A percentile compares a stretch with the other conserved stretches of the same genome.
Conservation (phyloP, 2,888 invertebrate genomes). For the Aphidoletes aphidimyza region DNA sequence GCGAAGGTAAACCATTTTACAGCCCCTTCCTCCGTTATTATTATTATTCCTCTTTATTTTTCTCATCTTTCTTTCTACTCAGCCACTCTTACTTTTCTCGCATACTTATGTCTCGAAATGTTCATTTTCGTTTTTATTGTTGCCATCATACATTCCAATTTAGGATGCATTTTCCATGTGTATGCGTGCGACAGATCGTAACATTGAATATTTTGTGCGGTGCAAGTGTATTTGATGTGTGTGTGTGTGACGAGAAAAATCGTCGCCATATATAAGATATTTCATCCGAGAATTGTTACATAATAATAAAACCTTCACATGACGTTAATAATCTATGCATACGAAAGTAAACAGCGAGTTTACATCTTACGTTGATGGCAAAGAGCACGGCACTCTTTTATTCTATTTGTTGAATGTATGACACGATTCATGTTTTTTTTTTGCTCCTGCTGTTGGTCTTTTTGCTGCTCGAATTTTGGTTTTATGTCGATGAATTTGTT, state of each 20-base stretch:
- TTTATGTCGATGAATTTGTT: no score
- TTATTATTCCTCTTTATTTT: no score
- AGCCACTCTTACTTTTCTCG: neutral
- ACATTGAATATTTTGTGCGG: no score
- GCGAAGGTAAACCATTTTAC: neutral
- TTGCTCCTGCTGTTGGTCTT: no score
- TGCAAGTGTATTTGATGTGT: no score
- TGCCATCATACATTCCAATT: conserved; percentile 32
- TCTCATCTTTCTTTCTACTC: neutral
- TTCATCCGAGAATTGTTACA: neutral
- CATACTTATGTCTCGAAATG: neutral
- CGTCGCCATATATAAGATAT: neutral
- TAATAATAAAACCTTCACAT: conserved; percentile 23
- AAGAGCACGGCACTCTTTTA: neutral
- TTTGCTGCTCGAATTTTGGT: no score
- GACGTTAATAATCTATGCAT: neutral
- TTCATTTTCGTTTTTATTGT: neutral
- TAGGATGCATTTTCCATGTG: conserved; percentile 33
- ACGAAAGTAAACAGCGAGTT: neutral
- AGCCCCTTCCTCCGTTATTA: neutral
- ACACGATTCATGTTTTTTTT: no score
- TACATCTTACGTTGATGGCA: neutral
- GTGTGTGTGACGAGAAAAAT: no score
- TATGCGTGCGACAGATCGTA: neutral
- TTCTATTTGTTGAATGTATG: no score